phyloP scores from a whole-genome alignment of 35 echinoderm and acorn worm species.

The Lytechinus pictus region DNA sequence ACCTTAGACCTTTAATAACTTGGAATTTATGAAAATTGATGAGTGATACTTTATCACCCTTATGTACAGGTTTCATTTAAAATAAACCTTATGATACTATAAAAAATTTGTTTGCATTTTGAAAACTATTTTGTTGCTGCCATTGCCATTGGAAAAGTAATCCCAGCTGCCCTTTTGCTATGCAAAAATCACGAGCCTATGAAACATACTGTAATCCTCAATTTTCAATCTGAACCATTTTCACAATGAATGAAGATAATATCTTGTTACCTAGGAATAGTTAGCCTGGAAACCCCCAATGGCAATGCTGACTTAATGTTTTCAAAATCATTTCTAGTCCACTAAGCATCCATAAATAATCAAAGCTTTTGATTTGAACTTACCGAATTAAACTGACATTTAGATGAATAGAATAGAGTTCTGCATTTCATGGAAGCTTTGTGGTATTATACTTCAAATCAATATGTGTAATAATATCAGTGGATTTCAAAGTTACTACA shows the following conservation, averaged over 20 bases:
- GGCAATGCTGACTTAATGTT: not conserved
- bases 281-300: not conserved
- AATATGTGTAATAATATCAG: not conserved
- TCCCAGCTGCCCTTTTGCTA: not conserved
- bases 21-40: no score
- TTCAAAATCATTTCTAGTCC: not conserved
- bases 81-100: no score
- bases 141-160: no score
- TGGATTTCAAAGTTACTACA: not conserved
- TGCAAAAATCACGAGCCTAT: not conserved
- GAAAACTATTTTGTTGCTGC: no score
- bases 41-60: no score
- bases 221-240: not conserved
- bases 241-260: not conserved
- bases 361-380: not conserved
- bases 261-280: not conserved
- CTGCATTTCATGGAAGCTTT: not conserved
- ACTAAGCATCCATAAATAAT: not conserved
- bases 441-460: not conserved
- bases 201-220: not conserved
- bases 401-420: not conserved
- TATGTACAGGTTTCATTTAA: no score
- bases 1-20: no score
- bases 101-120: no score
- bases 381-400: not conserved